Conservation (phyloP, 1,140 invertebrate genomes). For the Chironomus striatipennis region DNA sequence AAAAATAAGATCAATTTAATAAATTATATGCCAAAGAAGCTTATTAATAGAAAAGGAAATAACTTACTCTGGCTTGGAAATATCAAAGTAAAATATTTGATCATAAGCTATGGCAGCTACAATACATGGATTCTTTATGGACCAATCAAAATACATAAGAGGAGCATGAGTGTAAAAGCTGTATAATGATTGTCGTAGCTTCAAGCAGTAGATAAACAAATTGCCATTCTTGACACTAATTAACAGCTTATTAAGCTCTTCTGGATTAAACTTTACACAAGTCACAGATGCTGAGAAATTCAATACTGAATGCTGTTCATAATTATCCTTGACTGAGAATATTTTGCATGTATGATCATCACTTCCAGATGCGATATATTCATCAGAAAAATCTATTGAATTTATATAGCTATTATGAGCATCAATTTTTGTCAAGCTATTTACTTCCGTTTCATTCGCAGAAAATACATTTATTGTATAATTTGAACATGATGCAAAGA, state of each 20-base stretch:
- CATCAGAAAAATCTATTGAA: conserved; percentile 11
- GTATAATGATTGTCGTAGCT: not conserved
- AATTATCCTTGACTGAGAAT: not conserved
- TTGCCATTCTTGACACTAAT: not conserved
- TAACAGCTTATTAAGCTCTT: not conserved
- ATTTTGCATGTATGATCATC: conserved; percentile 16
- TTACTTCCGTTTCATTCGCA: not conserved
- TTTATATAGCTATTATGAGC: not conserved
- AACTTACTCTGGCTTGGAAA: not conserved
- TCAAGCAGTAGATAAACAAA: not conserved
- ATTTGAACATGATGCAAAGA: not conserved
- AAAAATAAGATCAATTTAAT: too few relatives aligned
- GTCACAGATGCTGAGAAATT: conserved; percentile 2
- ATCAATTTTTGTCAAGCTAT: not conserved
- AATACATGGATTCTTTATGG: not conserved
- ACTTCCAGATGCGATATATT: not conserved
- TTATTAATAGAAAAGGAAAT: not conserved
- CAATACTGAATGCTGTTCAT: not conserved
- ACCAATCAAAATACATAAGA: not conserved
- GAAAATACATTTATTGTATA: not conserved
- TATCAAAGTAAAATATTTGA: not conserved
- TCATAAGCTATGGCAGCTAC: not conserved
- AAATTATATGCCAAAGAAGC: too few relatives aligned
- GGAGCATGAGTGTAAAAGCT: not conserved
- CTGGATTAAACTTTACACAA: not conserved